Evolutionary conservation across 2,888 invertebrate genomes (phyloP).

Genomic region (Panzeria rudis): DNA sequence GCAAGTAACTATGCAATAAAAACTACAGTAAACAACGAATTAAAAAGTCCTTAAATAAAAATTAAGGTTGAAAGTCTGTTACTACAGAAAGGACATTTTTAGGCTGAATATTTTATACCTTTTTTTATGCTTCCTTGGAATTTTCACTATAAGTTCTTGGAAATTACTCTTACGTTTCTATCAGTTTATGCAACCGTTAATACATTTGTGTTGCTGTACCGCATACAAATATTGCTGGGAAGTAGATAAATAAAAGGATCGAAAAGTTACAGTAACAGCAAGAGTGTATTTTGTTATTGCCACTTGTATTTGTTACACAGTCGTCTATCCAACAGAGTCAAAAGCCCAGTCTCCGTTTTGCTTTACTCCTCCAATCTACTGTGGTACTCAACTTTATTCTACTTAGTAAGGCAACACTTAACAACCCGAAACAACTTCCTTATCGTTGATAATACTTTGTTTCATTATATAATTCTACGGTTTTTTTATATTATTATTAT

Average conservation of each 20-base stretch:
- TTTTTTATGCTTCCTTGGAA: no score
- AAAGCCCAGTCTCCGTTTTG: conserved; percentile 34
- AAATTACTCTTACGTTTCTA: not conserved
- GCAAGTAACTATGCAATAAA: not conserved
- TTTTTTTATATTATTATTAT: conserved; percentile 35
- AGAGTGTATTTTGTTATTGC: conserved; percentile 68
- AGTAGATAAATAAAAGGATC: conserved; percentile 37
- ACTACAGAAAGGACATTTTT: not conserved
- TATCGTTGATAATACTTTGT: conserved; percentile 72
- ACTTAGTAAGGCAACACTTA: conserved; percentile 71
- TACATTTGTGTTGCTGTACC: not conserved
- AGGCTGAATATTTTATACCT: no score
- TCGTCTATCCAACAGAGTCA: conserved; percentile 42
- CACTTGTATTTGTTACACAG: conserved; percentile 65
- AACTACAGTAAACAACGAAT: conserved; percentile 23
- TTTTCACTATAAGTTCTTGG: not conserved
- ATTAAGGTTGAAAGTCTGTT: not conserved
- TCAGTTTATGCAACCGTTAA: not conserved
- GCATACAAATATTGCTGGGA: conserved; percentile 3
- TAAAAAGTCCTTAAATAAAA: not conserved
- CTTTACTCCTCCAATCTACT: conserved; percentile 11
- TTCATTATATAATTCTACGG: conserved; percentile 68
- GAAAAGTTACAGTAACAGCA: conserved; percentile 35
- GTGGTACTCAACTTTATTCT: conserved; percentile 48
- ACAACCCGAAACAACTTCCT: conserved; percentile 72